phyloP scores from a whole-genome alignment of 1,140 invertebrate species.

The Leptinotarsa texana region DNA sequence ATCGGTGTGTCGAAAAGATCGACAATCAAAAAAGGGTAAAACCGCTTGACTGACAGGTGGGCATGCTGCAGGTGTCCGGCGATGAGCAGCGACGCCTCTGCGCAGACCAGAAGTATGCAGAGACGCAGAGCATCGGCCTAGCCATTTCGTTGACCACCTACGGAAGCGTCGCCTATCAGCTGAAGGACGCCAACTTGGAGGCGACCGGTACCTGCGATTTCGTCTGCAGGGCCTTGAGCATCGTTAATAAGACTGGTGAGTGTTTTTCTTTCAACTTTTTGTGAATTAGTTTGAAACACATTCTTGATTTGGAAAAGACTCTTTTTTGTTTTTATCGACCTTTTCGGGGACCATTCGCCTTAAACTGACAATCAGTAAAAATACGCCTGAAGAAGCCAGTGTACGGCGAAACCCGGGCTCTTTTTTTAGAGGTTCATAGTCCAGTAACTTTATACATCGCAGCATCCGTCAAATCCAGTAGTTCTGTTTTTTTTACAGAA shows the following conservation, averaged over 20 bases:
- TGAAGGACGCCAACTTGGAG: constrained; percentile 81
- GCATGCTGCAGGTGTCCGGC: constrained; percentile 67
- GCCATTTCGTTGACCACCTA: constrained; percentile 70
- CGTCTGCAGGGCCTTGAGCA: constrained; percentile 70
- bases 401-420: too few relatives aligned
- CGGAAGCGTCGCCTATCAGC: constrained; percentile 77
- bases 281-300: too few relatives aligned
- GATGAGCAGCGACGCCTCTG: constrained; percentile 74
- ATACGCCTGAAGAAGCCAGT: too few relatives aligned
- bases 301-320: too few relatives aligned
- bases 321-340: too few relatives aligned
- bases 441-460: too few relatives aligned
- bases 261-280: not conserved
- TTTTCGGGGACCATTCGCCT: too few relatives aligned
- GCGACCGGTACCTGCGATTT: constrained; percentile 77
- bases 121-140: constrained; percentile 54
- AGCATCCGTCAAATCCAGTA: too few relatives aligned
- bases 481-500: too few relatives aligned
- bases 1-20: not conserved
- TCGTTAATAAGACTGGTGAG: constrained; percentile 75
- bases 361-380: too few relatives aligned
- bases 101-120: constrained; percentile 60
- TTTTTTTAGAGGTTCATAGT: too few relatives aligned
- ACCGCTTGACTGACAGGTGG: constrained; percentile 42
- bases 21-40: not conserved